phyloP scores from a whole-genome alignment of 2,888 invertebrate genomes.

The Sesia apiformis region DNA sequence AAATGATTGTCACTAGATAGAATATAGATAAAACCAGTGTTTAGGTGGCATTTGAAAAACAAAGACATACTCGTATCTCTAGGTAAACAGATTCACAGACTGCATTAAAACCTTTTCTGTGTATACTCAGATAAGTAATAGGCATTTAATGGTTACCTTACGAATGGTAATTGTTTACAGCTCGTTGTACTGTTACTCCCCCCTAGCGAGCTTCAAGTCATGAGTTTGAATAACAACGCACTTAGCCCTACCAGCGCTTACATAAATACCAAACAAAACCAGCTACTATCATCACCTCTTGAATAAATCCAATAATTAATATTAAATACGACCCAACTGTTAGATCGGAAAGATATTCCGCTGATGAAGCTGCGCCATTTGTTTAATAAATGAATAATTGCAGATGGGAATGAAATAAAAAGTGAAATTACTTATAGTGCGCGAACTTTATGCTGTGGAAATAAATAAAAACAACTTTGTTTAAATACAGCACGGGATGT shows the following conservation, averaged over 20 bases:
- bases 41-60: too few relatives aligned
- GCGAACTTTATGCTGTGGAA: constrained; percentile 37
- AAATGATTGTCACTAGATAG: too few relatives aligned
- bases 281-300: constrained; percentile 23
- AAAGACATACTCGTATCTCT: too few relatives aligned
- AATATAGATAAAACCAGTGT: too few relatives aligned
- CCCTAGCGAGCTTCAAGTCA: neutral
- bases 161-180: neutral
- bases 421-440: constrained; percentile 29
- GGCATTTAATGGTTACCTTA: neutral
- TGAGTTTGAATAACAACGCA: neutral
- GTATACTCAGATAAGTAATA: neutral
- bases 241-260: neutral
- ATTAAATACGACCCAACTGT: constrained; percentile 25
- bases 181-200: neutral
- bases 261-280: constrained; percentile 1
- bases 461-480: constrained; percentile 38
- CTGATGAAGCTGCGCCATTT: constrained; percentile 55
- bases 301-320: constrained; percentile 37
- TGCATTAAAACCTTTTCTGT: too few relatives aligned
- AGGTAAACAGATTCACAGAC: too few relatives aligned
- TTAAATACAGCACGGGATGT: constrained; percentile 27
- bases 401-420: constrained; percentile 8
- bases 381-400: constrained; percentile 54
- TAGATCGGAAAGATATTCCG: constrained; percentile 39